Percentiles rank a stretch among this genome's conserved stretches.
Evolutionary conservation across 2,113 vertebrate genomes (phyloP).

Genomic region (Isurus oxyrinchus): DNA sequence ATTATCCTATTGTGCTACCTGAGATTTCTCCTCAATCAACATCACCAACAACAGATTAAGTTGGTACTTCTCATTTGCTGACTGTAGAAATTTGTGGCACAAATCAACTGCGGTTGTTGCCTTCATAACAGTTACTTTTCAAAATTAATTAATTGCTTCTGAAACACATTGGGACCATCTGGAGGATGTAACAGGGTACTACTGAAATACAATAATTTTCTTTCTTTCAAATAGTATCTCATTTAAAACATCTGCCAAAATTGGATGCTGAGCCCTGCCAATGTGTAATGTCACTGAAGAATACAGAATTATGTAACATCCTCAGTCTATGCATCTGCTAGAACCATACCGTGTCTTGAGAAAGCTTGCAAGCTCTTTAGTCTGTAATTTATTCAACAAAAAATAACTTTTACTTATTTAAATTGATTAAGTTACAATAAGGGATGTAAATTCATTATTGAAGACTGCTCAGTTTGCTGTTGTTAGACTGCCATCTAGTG

Average conservation of each 20-base stretch:
- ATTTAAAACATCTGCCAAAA: neutral
- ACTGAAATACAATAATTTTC: neutral
- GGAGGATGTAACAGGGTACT: neutral
- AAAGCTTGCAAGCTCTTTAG: neutral
- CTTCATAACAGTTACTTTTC: neutral
- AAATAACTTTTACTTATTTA: neutral
- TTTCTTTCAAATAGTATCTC: neutral
- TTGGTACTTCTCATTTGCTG: neutral
- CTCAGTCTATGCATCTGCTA: neutral
- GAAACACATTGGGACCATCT: neutral
- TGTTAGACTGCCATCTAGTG: conserved; percentile 22
- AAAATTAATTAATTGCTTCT: neutral
- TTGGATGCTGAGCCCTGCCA: neutral
- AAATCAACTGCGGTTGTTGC: neutral
- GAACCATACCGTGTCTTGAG: neutral
- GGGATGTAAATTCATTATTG: neutral
- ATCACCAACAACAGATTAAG: neutral
- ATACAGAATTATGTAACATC: neutral
- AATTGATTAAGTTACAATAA: neutral
- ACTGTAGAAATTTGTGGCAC: neutral
- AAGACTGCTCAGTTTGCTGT: neutral
- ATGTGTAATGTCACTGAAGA: neutral
- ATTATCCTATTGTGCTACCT: neutral
- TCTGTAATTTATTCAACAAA: neutral
- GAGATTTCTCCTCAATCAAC: neutral